Evolutionary conservation across 1,140 invertebrate genomes (phyloP).

Genomic region (Yoshiicerus persimilis): DNA sequence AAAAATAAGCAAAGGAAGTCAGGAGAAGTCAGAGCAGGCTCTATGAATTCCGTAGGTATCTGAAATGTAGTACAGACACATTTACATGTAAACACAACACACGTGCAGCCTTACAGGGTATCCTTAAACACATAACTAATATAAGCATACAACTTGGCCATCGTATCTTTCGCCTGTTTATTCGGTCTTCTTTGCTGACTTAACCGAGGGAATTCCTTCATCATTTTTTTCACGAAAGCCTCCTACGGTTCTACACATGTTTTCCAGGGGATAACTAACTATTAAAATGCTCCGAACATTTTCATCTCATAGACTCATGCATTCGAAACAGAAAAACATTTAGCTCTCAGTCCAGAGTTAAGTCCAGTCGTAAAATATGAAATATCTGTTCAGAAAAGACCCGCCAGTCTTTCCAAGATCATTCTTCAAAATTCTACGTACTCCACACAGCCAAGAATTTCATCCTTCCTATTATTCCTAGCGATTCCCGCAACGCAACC

Average conservation of each 20-base stretch:
- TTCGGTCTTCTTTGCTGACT: not conserved
- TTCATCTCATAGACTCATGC: not conserved
- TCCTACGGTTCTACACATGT: constrained; percentile 28
- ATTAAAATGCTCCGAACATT: constrained; percentile 26
- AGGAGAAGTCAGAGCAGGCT: not conserved
- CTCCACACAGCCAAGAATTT: not conserved
- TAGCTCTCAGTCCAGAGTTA: not conserved
- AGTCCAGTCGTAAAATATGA: not conserved
- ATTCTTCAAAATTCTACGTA: not conserved
- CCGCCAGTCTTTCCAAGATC: not conserved
- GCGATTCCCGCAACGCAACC: no score
- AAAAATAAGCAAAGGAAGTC: not conserved
- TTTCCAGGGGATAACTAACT: constrained; percentile 20
- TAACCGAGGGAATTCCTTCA: not conserved
- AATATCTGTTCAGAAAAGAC: not conserved
- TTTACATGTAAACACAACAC: not conserved
- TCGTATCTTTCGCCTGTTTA: not conserved
- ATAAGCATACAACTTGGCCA: no score
- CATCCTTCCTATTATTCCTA: no score
- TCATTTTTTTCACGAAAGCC: not conserved
- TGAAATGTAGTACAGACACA: not conserved
- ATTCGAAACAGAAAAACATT: not conserved
- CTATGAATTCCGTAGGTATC: not conserved
- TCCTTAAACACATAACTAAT: no score
- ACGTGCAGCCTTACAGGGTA: not conserved